These are phyloP conservation scores for Porites evermanni DNA, from an alignment of 92 coral and sea anemone species.

Conservation along the genomic window DNA sequence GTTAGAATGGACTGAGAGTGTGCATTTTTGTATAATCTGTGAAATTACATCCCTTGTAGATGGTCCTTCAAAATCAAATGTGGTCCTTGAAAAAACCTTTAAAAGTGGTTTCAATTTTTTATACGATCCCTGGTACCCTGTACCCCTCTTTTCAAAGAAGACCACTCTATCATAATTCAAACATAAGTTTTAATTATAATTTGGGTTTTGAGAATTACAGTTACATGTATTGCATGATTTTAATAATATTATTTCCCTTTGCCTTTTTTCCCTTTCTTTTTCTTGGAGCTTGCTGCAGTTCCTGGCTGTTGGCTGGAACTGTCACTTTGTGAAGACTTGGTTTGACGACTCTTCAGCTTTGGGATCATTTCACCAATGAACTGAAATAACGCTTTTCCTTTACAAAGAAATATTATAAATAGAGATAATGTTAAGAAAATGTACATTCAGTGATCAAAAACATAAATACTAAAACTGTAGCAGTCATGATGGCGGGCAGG, in stretches of 20 bases:
- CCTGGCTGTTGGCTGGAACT: conserved; percentile 76
- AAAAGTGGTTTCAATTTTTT: too few species aligned
- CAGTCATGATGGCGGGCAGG: background rate
- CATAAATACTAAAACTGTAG: background rate
- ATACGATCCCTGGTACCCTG: too few species aligned
- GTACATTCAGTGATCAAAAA: too few species aligned
- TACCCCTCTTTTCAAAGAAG: too few species aligned
- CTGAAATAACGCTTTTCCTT: conserved; percentile 85
- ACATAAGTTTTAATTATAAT: too few species aligned
- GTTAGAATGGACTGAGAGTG: too few species aligned
- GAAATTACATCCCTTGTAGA: too few species aligned
- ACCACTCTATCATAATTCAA: too few species aligned
- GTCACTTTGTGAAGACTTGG: conserved; percentile 85
- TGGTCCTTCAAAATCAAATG: too few species aligned
- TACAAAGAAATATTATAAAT: background rate
- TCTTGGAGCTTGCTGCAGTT: conserved; percentile 78
- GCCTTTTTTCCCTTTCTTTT: conserved; percentile 95
- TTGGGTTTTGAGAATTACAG: background rate
- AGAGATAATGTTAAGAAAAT: too few species aligned
- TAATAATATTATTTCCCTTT: conserved; percentile 72
- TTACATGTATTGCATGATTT: background rate
- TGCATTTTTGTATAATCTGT: too few species aligned
- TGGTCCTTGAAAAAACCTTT: too few species aligned
- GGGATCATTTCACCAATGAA: conserved; percentile 98
- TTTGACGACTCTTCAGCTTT: conserved; percentile 90